Percentiles rank a stretch among this genome's conserved stretches.
phyloP scores from a whole-genome alignment of 2,113 vertebrate species.

The Takifugu bimaculatus region DNA sequence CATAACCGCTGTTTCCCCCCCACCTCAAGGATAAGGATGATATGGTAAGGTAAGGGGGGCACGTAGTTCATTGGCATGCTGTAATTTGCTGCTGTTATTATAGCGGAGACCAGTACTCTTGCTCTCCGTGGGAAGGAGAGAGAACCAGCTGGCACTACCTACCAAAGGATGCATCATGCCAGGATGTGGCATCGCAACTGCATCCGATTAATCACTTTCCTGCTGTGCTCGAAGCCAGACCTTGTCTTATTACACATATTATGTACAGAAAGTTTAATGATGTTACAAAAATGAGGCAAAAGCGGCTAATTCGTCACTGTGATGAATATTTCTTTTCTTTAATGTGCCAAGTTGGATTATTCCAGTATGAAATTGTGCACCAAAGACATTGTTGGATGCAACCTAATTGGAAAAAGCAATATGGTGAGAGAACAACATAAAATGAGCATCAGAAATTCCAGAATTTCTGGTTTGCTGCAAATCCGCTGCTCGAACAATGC shows the following conservation, averaged over 20 bases:
- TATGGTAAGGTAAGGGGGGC: slow-evolving; percentile 66
- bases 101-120: slow-evolving; percentile 29
- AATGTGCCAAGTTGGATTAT: slow-evolving; percentile 4
- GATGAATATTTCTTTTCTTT: slow-evolving; percentile 12
- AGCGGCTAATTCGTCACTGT: slow-evolving; percentile 5
- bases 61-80: slow-evolving; percentile 63
- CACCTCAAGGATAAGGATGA: slow-evolving; percentile 62
- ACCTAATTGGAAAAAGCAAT: slow-evolving; percentile 19
- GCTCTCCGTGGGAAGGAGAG: slow-evolving; percentile 30
- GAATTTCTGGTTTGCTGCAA: slow-evolving; percentile 16
- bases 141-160: slow-evolving; percentile 37
- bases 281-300: slow-evolving; percentile 11
- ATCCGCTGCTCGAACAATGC: slow-evolving; percentile 8
- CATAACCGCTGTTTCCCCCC: slow-evolving; percentile 35
- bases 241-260: slow-evolving; percentile 22
- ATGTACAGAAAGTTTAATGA: slow-evolving; percentile 16
- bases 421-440: slow-evolving; percentile 8
- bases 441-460: slow-evolving; percentile 12
- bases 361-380: slow-evolving; percentile 1
- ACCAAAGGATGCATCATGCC: slow-evolving; percentile 21
- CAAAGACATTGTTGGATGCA: background rate
- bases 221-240: slow-evolving; percentile 16
- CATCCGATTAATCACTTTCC: slow-evolving; percentile 42
- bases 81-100: slow-evolving; percentile 58
- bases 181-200: slow-evolving; percentile 38